Evolutionary conservation across 2,113 vertebrate species (phyloP).

Genomic region (Lampris megalopsis): DNA sequence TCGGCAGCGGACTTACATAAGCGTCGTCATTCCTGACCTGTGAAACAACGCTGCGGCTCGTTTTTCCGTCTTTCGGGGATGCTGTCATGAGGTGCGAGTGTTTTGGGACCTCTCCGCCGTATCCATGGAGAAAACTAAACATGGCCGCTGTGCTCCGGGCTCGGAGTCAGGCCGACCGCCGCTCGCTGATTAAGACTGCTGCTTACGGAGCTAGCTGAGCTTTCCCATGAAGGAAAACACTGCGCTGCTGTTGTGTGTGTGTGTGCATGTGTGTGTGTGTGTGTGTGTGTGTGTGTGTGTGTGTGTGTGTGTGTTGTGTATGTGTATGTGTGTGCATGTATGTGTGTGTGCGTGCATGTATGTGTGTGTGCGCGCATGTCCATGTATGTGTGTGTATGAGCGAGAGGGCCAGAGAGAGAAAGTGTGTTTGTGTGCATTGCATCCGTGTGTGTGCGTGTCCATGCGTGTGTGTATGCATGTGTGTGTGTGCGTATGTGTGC

Average conservation of each 20-base stretch:
- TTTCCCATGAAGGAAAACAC: too few relatives aligned
- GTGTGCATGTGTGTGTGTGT: constrained; percentile 37
- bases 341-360: constrained; percentile 34
- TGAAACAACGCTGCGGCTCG: background rate
- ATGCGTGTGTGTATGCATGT: constrained; percentile 37
- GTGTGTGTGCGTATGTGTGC: too few relatives aligned
- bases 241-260: constrained; percentile 44
- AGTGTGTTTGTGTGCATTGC: constrained; percentile 15
- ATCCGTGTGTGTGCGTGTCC: constrained; percentile 34
- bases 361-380: background rate
- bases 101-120: constrained; percentile 42
- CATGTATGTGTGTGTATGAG: too few relatives aligned
- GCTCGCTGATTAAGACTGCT: constrained; percentile 64
- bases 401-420: too few relatives aligned
- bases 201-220: constrained; percentile 54
- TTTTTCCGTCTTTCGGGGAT: constrained; percentile 32
- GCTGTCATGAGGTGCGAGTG: constrained; percentile 41
- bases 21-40: constrained; percentile 12
- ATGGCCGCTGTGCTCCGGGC: constrained; percentile 37
- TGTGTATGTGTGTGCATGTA: constrained; percentile 32
- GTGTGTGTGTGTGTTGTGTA: constrained; percentile 26
- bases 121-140: constrained; percentile 73
- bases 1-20: constrained; percentile 44
- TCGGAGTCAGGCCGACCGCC: constrained; percentile 50
- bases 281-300: constrained; percentile 27